Percentiles rank a stretch among this genome's conserved stretches.
phyloP scores from a whole-genome alignment of 2,113 vertebrate species.

The Acanthochromis polyacanthus region DNA sequence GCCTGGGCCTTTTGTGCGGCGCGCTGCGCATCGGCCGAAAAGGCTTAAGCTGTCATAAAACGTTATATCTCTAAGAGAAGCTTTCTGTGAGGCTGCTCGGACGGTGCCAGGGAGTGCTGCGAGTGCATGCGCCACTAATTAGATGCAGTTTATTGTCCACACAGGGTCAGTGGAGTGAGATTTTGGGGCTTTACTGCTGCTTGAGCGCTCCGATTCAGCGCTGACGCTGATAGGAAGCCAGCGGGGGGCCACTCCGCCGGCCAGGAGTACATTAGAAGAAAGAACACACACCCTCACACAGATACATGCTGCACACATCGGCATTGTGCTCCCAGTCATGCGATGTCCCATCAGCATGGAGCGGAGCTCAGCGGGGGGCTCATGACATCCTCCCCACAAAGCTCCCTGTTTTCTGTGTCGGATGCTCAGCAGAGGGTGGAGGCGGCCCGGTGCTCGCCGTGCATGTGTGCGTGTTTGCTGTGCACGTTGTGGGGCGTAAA shows the following conservation, averaged over 20 bases:
- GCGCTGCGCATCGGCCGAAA: conserved; percentile 26
- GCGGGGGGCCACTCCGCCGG: conserved; percentile 70
- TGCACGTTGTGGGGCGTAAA: background rate
- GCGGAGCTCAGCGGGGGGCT: conserved; percentile 62
- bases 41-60: conserved; percentile 56
- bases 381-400: conserved; percentile 57
- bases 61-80: conserved; percentile 48
- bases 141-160: conserved; percentile 73
- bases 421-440: too few species aligned
- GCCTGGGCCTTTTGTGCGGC: conserved; percentile 33
- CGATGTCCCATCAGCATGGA: conserved; percentile 62
- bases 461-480: conserved; percentile 47
- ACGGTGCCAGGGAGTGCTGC: conserved; percentile 44
- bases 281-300: conserved; percentile 46
- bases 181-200: conserved; percentile 73
- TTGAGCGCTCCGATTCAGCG: conserved; percentile 71
- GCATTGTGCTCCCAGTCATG: conserved; percentile 71
- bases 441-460: background rate
- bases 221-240: conserved; percentile 79
- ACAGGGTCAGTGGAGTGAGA: conserved; percentile 67
- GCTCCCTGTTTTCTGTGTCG: conserved; percentile 24
- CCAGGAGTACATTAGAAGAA: conserved; percentile 71
- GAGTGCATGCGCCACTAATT: conserved; percentile 72
- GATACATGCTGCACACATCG: conserved; percentile 48
- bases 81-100: conserved; percentile 32